Percentiles rank a stretch among this genome's conserved stretches.
phyloP scores from a whole-genome alignment of 2,113 vertebrate genomes.

The Leucoraja erinaceus region DNA sequence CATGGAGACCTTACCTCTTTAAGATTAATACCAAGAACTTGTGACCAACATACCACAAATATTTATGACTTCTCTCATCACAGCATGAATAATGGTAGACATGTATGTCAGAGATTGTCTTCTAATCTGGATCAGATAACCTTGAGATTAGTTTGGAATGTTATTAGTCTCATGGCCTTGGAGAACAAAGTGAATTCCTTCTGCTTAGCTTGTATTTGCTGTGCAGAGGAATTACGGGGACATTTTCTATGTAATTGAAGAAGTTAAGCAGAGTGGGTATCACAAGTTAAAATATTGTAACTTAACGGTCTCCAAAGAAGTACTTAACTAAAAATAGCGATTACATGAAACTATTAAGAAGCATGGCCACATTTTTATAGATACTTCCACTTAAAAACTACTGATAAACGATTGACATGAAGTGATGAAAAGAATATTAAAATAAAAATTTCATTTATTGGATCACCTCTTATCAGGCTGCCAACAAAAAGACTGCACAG shows the following conservation, averaged over 20 bases:
- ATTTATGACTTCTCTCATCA: background rate
- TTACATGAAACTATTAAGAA: background rate
- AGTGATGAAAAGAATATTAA: background rate
- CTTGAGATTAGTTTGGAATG: conserved; percentile 10
- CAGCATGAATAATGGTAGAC: background rate
- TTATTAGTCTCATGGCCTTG: background rate
- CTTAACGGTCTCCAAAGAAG: background rate
- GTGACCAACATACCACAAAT: background rate
- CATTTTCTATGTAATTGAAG: background rate
- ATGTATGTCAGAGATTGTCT: background rate
- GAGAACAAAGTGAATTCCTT: background rate
- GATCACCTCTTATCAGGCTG: background rate
- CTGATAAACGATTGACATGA: background rate
- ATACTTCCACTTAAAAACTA: background rate
- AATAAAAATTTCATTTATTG: background rate
- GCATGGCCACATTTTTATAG: background rate
- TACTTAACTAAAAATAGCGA: background rate
- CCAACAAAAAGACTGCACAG: background rate
- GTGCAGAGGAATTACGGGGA: background rate
- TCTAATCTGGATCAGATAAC: conserved; percentile 13
- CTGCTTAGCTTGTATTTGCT: background rate
- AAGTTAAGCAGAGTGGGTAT: background rate
- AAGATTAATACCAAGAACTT: background rate
- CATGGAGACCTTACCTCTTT: background rate
- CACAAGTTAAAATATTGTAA: background rate